Evolutionary conservation across 2,113 vertebrate species (phyloP).

Genomic region (Phoenicopterus ruber): DNA sequence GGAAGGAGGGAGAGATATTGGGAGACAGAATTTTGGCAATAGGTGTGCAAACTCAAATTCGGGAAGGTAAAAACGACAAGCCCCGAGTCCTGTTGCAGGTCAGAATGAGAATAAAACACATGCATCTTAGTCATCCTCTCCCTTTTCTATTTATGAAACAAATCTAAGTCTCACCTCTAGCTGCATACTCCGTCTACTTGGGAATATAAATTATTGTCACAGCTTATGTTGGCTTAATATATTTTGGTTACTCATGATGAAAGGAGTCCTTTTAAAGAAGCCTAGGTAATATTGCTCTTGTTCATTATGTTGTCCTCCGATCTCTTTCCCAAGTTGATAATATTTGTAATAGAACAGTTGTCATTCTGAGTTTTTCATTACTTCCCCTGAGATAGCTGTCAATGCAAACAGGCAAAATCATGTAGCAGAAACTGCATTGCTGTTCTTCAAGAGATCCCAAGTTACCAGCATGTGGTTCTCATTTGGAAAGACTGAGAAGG

Average conservation of each 20-base stretch:
- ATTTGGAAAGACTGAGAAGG: constrained; percentile 37
- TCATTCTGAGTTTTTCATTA: constrained; percentile 1
- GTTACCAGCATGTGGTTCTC: constrained; percentile 40
- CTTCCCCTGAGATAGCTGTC: neutral
- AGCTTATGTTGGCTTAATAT: neutral
- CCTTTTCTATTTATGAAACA: neutral
- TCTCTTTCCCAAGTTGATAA: neutral
- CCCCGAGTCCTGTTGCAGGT: neutral
- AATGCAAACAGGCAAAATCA: neutral
- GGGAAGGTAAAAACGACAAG: neutral
- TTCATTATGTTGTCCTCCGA: neutral
- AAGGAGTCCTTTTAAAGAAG: neutral
- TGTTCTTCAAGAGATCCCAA: neutral
- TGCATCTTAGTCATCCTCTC: neutral
- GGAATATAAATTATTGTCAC: constrained; percentile 24
- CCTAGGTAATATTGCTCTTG: neutral
- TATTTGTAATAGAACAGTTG: neutral
- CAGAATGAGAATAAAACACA: neutral
- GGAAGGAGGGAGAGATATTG: neutral
- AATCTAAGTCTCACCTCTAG: constrained; percentile 1
- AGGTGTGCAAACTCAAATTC: neutral
- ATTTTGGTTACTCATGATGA: neutral
- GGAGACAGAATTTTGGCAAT: neutral
- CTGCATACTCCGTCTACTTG: neutral
- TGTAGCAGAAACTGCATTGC: neutral